Conservation (phyloP, 2,888 invertebrate species). For the Seira musarum region DNA sequence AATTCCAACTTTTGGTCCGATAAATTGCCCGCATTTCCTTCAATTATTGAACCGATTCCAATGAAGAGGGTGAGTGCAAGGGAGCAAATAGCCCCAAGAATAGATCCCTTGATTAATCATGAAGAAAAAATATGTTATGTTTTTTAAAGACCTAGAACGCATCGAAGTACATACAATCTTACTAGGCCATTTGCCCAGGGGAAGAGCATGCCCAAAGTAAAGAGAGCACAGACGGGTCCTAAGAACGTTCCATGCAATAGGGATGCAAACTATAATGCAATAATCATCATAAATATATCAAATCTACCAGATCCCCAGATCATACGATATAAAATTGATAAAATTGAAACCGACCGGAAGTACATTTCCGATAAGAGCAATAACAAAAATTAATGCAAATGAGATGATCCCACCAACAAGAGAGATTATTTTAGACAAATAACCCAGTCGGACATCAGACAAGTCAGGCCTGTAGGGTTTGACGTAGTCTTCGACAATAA, state of each 20-base stretch:
- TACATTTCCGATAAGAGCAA: conserved; percentile 89
- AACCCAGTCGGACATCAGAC: conserved; percentile 76
- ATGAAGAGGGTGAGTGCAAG: conserved; percentile 57
- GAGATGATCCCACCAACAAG: conserved; percentile 82
- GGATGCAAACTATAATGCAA: conserved; percentile 78
- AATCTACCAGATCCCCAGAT: too few relatives aligned
- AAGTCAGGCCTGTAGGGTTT: conserved; percentile 72
- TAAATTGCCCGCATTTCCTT: conserved; percentile 52
- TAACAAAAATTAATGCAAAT: conserved; percentile 87
- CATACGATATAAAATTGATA: conserved; percentile 14
- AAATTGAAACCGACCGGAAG: conserved; percentile 76
- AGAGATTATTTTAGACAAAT: conserved; percentile 80
- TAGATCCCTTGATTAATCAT: conserved; percentile 48
- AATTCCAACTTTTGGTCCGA: conserved; percentile 62
- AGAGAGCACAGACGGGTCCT: conserved; percentile 88
- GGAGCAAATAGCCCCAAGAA: conserved; percentile 59
- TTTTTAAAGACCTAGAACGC: background rate
- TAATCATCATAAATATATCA: conserved; percentile 1
- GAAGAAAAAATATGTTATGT: background rate
- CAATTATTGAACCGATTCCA: conserved; percentile 62
- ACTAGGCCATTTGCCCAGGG: conserved; percentile 89
- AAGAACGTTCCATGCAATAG: conserved; percentile 93
- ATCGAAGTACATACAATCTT: conserved; percentile 65
- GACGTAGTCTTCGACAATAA: conserved; percentile 89
- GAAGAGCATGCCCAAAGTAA: conserved; percentile 89